Evolutionary conservation across 2,888 invertebrate species (phyloP).

Genomic region (Callimorpha dominula): DNA sequence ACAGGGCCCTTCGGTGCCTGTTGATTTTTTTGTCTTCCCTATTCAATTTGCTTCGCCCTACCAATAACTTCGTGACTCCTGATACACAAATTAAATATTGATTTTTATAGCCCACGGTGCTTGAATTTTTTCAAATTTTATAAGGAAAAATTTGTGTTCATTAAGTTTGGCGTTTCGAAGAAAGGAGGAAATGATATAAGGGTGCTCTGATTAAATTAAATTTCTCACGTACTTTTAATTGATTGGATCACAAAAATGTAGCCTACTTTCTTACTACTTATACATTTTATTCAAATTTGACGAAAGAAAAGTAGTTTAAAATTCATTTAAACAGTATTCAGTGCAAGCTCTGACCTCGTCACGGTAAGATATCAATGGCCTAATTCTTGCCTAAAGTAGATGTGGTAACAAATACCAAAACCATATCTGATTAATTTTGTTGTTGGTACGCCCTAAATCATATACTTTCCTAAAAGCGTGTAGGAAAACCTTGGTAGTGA

Average conservation of each 20-base stretch:
- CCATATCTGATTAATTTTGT: no score
- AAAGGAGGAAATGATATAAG: slow-evolving; percentile 37
- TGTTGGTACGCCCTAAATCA: no score
- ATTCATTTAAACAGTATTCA: no score
- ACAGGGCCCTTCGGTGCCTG: slow-evolving; percentile 61
- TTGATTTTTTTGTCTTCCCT: slow-evolving; percentile 67
- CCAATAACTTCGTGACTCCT: slow-evolving; percentile 58
- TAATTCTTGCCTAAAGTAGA: no score
- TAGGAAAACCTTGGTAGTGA: no score
- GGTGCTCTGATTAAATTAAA: slow-evolving; percentile 18
- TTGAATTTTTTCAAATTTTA: slow-evolving; percentile 39
- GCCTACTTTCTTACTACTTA: not conserved
- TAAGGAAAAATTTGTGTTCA: slow-evolving; percentile 45
- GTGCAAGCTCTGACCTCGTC: no score
- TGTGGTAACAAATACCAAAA: no score
- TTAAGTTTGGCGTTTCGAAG: slow-evolving; percentile 37
- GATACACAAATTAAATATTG: slow-evolving; percentile 60
- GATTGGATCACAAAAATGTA: slow-evolving; percentile 12
- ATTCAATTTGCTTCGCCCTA: slow-evolving; percentile 58
- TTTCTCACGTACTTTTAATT: slow-evolving; percentile 16
- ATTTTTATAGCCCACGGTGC: slow-evolving; percentile 47
- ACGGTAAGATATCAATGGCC: no score
- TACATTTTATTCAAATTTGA: no score
- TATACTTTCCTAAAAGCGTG: no score
- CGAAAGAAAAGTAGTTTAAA: no score